Conservation (phyloP, 2,888 invertebrate species). For the Eupithecia dodoneata region DNA sequence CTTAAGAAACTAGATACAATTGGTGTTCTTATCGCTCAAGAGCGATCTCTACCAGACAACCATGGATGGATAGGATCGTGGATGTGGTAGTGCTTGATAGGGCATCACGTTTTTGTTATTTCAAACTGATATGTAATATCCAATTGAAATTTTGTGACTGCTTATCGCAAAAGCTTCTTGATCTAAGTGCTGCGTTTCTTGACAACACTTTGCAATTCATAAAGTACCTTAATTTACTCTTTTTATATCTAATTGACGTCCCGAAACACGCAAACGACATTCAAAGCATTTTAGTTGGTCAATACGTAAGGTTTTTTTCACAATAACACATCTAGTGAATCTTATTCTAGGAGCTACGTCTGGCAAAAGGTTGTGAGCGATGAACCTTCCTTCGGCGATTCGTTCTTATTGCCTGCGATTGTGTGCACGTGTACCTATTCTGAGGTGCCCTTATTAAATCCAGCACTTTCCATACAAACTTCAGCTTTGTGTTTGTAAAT, state of each 20-base stretch:
- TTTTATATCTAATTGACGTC: background rate
- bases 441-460: slow-evolving; percentile 9
- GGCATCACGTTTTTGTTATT: background rate
- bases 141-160: background rate
- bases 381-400: slow-evolving; percentile 38
- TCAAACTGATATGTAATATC: slow-evolving; percentile 5
- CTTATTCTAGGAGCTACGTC: slow-evolving; percentile 24
- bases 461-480: slow-evolving; percentile 13
- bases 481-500: background rate
- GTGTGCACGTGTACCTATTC: slow-evolving; percentile 20
- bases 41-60: too few relatives aligned
- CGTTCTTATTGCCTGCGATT: slow-evolving; percentile 33
- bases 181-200: slow-evolving; percentile 3
- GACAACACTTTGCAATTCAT: background rate
- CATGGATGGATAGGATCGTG: too few relatives aligned
- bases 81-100: too few relatives aligned
- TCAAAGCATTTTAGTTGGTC: background rate
- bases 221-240: background rate
- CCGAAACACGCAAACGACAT: background rate
- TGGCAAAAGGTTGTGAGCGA: slow-evolving; percentile 42
- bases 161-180: slow-evolving; percentile 10
- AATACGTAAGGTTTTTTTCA: background rate
- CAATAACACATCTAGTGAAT: slow-evolving; percentile 2
- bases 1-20: too few relatives aligned
- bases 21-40: too few relatives aligned